Evolutionary conservation across 2,113 vertebrate genomes (phyloP).

Genomic region (Saccopteryx bilineata): DNA sequence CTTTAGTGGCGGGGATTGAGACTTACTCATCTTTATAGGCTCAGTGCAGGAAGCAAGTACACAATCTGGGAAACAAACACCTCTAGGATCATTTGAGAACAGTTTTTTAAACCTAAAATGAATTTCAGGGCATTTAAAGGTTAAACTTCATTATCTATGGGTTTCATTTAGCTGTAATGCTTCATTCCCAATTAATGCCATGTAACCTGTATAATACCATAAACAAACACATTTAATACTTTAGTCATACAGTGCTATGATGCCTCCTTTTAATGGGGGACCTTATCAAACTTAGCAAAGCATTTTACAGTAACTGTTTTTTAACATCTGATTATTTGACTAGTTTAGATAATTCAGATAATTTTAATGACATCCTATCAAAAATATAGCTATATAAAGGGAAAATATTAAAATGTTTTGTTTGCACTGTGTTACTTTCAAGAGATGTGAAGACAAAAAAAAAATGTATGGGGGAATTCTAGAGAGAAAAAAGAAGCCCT

Average conservation of each 20-base stretch:
- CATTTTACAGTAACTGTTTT: background rate
- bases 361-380: background rate
- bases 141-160: background rate
- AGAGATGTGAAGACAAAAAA: background rate
- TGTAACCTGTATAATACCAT: accelerated
- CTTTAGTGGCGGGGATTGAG: background rate
- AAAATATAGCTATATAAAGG: background rate
- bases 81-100: background rate
- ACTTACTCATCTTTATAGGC: background rate
- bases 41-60: background rate
- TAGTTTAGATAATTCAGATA: background rate
- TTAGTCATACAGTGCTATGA: background rate
- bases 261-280: background rate
- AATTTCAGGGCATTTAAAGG: background rate
- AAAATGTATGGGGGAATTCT: background rate
- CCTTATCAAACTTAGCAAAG: background rate
- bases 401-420: slow-evolving; percentile 11
- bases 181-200: background rate
- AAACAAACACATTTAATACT: no score
- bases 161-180: background rate
- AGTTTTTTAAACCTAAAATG: background rate
- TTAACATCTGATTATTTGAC: background rate
- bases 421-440: background rate
- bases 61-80: background rate
- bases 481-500: background rate